Evolutionary conservation across 2,797 vertebrate species (phyloP), one percentile per base, ranked within the genome.

Genomic region (Forpus xanthops): DNA sequence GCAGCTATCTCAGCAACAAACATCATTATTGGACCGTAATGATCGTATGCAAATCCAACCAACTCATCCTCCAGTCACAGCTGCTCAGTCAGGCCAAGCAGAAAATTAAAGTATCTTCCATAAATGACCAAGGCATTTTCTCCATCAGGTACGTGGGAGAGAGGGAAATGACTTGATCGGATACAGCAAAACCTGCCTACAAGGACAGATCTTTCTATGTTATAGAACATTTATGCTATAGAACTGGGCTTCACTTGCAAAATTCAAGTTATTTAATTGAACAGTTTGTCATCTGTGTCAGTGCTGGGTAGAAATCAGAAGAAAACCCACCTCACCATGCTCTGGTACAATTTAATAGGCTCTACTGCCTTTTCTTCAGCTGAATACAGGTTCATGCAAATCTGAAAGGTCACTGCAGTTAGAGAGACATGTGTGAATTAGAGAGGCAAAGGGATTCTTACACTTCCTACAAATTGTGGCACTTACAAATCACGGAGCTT

Each of bases 51-150:
- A 91, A 91, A 91, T 84, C 65, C 74, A 89, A 6, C 28, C 74
- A 76, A 91, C 56, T 68, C 56, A 80, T 53, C 52, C 88, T 53
- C 37, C 80, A 85, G 62, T 73, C 77, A 56, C 82, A 89, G 74
- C 70, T 81, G 90, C 74, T 85, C 80, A 90, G 72, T 33, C 79
- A 79, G 74, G 72, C 76, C 89, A 90, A 85, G 87, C 44, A 85
- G 78, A 89, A 89, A 93, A 93, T 84, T 81, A 66, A 87, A 93
- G 19, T 42, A 85, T 35, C 44, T 64, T 73, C 30, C 56, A 28
- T 9, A 62, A 68, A 53, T 1, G 2, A 44, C 33, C 1, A 6
- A 81, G 56, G 47, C 28, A 18, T 56, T 77, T 84, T 77, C 82
- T 84, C 65, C 39, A 86, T 31, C 66, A 78, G 66, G 56, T 74